Conservation (phyloP, 2,797 vertebrate species). For the Lagocephalus sceleratus region DNA sequence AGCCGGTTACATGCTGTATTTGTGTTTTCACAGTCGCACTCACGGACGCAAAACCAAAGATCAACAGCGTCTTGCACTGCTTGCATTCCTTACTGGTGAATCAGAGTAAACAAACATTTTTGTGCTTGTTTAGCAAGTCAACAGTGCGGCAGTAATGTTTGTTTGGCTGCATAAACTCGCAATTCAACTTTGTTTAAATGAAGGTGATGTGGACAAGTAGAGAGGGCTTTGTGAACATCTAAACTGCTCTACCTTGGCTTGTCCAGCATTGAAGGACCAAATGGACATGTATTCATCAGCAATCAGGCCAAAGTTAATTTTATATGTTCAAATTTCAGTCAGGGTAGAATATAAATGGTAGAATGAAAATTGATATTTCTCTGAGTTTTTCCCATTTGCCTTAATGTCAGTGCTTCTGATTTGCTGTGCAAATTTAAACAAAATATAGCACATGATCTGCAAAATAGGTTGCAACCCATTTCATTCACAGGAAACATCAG, state of each 20-base stretch:
- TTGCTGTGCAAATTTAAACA: no score
- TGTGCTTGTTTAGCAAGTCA: slow-evolving; percentile 29
- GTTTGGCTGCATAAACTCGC: slow-evolving; percentile 57
- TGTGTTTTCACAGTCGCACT: slow-evolving; percentile 24
- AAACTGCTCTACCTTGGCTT: slow-evolving; percentile 38
- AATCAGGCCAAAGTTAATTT: no score
- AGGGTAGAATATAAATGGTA: no score
- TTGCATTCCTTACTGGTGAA: slow-evolving; percentile 58
- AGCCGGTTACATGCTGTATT: slow-evolving; percentile 26
- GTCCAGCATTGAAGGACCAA: not conserved
- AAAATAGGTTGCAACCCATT: no score
- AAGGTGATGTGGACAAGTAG: slow-evolving; percentile 32
- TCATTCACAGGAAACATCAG: no score
- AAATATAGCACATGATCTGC: no score
- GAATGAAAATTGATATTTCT: no score
- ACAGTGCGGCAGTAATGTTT: slow-evolving; percentile 29
- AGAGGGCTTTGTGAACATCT: slow-evolving; percentile 24
- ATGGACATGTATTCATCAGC: not conserved
- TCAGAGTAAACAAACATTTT: slow-evolving; percentile 60
- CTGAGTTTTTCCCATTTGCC: no score
- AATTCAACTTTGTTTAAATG: slow-evolving; percentile 48
- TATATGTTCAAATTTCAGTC: no score
- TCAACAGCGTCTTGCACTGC: slow-evolving; percentile 51
- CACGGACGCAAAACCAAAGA: slow-evolving; percentile 33
- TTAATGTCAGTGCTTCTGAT: no score